Percentiles rank a stretch among this genome's conserved stretches.
These are phyloP conservation scores for Fabriciana adippe DNA, from an alignment of 2,888 invertebrate genomes.

Conservation along the genomic window DNA sequence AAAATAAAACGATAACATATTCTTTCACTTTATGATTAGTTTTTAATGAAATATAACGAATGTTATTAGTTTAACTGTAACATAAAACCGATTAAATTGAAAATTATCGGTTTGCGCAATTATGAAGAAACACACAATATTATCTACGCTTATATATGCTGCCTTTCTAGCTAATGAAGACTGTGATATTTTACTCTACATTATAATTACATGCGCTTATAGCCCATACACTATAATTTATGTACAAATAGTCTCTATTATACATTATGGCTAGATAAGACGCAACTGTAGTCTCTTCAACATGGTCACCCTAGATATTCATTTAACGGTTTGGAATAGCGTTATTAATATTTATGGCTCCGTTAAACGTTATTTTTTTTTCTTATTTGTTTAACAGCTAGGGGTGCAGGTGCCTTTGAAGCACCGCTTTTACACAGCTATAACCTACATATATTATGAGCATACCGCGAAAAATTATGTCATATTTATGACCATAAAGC, in stretches of 20 bases:
- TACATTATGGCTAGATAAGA: neutral
- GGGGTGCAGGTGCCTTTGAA: slow-evolving; percentile 74
- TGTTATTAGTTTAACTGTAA: too few relatives aligned
- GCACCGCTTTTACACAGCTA: slow-evolving; percentile 45
- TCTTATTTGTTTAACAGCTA: slow-evolving; percentile 74
- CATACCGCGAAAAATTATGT: slow-evolving; percentile 39
- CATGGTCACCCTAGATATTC: slow-evolving; percentile 56
- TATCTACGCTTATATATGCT: too few relatives aligned
- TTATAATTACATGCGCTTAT: too few relatives aligned
- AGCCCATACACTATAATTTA: too few relatives aligned
- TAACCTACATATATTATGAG: slow-evolving; percentile 15
- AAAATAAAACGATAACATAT: neutral
- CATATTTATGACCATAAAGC: slow-evolving; percentile 32
- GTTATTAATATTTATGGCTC: slow-evolving; percentile 78
- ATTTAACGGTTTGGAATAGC: slow-evolving; percentile 64
- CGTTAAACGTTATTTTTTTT: slow-evolving; percentile 61
- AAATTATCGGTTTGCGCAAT: too few relatives aligned
- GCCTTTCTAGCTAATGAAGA: too few relatives aligned
- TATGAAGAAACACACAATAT: too few relatives aligned
- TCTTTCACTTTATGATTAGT: neutral
- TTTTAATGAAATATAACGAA: neutral
- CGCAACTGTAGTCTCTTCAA: neutral
- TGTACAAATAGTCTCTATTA: too few relatives aligned
- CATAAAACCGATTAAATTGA: too few relatives aligned
- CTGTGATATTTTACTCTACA: too few relatives aligned